Conservation (phyloP, 2,113 vertebrate genomes). For the Pao palembangensis region DNA sequence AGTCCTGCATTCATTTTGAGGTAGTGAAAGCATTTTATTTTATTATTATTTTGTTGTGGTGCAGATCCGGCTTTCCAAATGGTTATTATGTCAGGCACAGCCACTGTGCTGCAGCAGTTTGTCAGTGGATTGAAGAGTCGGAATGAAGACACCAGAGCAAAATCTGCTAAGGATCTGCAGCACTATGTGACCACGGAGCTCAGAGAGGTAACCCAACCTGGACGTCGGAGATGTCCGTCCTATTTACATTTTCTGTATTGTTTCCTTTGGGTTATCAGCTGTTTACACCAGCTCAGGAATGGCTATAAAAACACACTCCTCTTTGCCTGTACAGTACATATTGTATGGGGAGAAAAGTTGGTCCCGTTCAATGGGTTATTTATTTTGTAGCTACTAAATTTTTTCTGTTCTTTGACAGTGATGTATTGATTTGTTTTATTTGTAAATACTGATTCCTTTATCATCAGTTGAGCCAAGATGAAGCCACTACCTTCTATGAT, state of each 20-base stretch:
- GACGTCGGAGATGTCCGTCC: neutral
- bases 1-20: no score
- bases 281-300: neutral
- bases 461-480: conserved; percentile 91
- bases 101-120: conserved; percentile 94
- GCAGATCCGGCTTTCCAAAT: conserved; percentile 49
- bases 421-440: neutral
- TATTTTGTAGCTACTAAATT: no score
- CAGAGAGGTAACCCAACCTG: conserved; percentile 79
- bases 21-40: no score
- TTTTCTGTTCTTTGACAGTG: no score
- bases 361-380: no score
- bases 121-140: conserved; percentile 93
- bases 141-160: conserved; percentile 91
- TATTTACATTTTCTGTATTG: neutral
- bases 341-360: no score
- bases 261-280: neutral
- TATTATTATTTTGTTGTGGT: neutral
- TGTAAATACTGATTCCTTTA: conserved; percentile 5
- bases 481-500: conserved; percentile 96
- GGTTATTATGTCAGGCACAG: conserved; percentile 86
- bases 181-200: conserved; percentile 99
- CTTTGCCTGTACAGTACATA: no score
- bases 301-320: no score
- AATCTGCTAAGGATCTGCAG: conserved; percentile 95